Evolutionary conservation across 35 echinoderm and acorn worm genomes (phyloP).

Genomic region (Eucidaris tribuloides): DNA sequence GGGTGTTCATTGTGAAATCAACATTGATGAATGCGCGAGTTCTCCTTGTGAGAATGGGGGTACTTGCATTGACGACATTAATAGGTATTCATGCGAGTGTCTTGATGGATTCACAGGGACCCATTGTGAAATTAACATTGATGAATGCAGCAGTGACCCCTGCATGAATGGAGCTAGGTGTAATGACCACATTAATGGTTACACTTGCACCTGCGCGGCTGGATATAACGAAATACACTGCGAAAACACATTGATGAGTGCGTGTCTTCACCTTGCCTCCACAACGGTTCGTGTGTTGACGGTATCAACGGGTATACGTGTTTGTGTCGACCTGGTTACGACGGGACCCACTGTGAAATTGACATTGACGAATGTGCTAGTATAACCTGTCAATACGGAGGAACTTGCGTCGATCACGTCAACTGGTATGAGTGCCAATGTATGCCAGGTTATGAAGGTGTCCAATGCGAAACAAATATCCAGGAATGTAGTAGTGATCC

Average conservation of each 20-base stretch:
- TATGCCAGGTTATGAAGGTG: constrained; percentile 35
- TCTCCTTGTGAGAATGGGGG: constrained; percentile 46
- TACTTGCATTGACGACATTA: constrained; percentile 39
- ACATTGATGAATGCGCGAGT: constrained; percentile 60
- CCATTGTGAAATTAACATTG: constrained; percentile 32
- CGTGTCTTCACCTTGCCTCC: constrained; percentile 16
- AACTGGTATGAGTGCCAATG: constrained; percentile 43
- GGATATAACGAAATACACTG: constrained; percentile 53
- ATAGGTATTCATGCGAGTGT: constrained; percentile 41
- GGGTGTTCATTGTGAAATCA: constrained; percentile 42
- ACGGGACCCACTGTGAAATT: constrained; percentile 23
- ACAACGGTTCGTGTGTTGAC: constrained; percentile 26
- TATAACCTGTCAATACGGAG: constrained; percentile 19
- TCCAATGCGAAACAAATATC: constrained; percentile 47
- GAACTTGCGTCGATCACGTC: constrained; percentile 22
- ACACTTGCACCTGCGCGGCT: constrained; percentile 32
- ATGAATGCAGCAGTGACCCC: constrained; percentile 64
- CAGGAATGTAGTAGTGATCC: constrained; percentile 27
- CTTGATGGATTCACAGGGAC: constrained; percentile 20
- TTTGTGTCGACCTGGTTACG: constrained; percentile 20
- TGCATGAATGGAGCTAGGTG: constrained; percentile 63
- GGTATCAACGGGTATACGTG: constrained; percentile 8
- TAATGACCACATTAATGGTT: constrained; percentile 25
- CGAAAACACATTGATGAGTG: constrained; percentile 50
- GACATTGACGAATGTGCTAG: constrained; percentile 41